Evolutionary conservation across 1,140 invertebrate species (phyloP).

Genomic region (Cyrtorhinus lividipennis): DNA sequence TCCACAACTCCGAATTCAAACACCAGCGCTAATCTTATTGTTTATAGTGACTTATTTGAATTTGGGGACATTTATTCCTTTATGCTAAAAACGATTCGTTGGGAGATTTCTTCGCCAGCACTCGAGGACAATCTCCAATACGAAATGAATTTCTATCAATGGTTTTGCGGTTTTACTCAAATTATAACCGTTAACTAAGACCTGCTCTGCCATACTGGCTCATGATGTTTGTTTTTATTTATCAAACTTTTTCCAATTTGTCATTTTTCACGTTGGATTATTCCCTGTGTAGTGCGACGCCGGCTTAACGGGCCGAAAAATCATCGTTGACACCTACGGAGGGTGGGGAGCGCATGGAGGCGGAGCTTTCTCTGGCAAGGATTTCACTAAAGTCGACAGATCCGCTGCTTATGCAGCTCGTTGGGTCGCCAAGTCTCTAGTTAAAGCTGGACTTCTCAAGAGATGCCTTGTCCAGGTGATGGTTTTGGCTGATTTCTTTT

Average conservation of each 20-base stretch:
- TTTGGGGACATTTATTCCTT: background rate
- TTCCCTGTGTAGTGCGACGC: slow-evolving; percentile 49
- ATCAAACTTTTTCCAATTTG: too few species aligned
- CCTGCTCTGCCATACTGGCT: too few species aligned
- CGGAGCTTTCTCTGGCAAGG: slow-evolving; percentile 57
- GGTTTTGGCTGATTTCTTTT: background rate
- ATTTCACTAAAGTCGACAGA: slow-evolving; percentile 43
- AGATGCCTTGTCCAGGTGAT: slow-evolving; percentile 42
- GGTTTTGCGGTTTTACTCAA: background rate
- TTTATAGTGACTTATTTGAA: background rate
- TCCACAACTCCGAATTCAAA: background rate
- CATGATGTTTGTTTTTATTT: too few species aligned
- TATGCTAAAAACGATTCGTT: too few species aligned
- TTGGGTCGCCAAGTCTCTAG: slow-evolving; percentile 55
- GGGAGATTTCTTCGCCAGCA: too few species aligned
- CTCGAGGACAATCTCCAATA: too few species aligned
- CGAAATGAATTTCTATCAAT: too few species aligned
- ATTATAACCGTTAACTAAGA: too few species aligned
- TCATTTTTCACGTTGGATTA: too few species aligned
- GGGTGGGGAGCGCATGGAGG: slow-evolving; percentile 57
- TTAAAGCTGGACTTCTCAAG: slow-evolving; percentile 46
- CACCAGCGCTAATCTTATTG: background rate
- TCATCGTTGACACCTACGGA: slow-evolving; percentile 61
- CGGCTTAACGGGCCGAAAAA: slow-evolving; percentile 55
- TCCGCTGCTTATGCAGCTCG: slow-evolving; percentile 53